Evolutionary conservation across 2,888 invertebrate species (phyloP).

Genomic region (Phalera bucephala): DNA sequence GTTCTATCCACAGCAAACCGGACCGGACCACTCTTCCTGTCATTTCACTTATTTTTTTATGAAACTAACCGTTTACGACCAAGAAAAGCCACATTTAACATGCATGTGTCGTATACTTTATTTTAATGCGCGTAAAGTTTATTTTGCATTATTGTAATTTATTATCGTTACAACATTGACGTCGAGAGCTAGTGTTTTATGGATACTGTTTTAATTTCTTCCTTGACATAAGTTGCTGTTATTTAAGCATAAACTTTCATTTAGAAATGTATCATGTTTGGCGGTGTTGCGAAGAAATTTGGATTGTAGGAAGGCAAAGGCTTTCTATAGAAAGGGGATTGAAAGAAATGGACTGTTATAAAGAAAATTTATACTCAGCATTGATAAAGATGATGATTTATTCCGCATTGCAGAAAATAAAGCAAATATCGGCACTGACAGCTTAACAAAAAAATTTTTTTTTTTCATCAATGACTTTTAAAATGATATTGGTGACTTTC

Average conservation of each 20-base stretch:
- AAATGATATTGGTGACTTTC: too few species aligned
- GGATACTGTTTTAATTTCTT: constrained; percentile 23
- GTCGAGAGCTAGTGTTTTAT: constrained; percentile 11
- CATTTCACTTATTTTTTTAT: constrained; percentile 53
- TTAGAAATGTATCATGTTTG: constrained; percentile 7
- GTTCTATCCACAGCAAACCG: constrained; percentile 30
- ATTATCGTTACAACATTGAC: constrained; percentile 9
- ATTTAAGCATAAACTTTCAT: constrained; percentile 12
- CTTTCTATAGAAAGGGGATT: too few species aligned
- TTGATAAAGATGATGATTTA: too few species aligned
- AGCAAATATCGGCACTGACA: too few species aligned
- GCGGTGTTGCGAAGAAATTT: constrained; percentile 1
- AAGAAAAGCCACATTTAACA: constrained; percentile 12
- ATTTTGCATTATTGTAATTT: constrained; percentile 10
- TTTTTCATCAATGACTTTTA: too few species aligned
- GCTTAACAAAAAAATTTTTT: too few species aligned
- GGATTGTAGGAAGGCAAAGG: too few species aligned
- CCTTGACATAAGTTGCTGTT: constrained; percentile 7
- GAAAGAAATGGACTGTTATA: too few species aligned
- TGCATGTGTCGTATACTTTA: constrained; percentile 10
- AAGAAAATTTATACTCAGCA: too few species aligned
- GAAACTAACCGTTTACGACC: constrained; percentile 21
- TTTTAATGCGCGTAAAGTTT: constrained; percentile 2
- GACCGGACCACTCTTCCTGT: constrained; percentile 54
- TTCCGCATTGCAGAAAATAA: too few species aligned